phyloP scores from a whole-genome alignment of 2,797 vertebrate species.

The Manis crassicaudata region DNA sequence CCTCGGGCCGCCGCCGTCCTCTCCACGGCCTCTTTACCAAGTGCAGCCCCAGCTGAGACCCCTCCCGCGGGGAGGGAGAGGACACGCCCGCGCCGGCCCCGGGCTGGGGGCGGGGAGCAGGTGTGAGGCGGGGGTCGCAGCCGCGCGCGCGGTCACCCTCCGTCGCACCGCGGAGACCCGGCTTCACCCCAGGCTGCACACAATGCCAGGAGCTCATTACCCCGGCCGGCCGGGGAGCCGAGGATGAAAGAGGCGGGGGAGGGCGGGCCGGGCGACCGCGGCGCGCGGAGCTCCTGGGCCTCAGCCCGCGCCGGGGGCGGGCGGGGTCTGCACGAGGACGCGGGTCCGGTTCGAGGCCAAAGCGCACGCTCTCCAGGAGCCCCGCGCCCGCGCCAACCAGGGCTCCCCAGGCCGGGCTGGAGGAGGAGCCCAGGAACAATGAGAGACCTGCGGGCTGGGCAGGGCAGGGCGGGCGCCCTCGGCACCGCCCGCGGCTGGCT shows the following conservation, averaged over 20 bases:
- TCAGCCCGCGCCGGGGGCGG: neutral
- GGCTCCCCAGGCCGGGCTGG: neutral
- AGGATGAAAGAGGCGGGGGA: neutral
- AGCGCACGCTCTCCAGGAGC: neutral
- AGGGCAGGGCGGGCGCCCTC: neutral
- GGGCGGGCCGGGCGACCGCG: neutral
- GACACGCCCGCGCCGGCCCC: slow-evolving; percentile 82
- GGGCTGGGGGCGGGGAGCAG: slow-evolving; percentile 74
- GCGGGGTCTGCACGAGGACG: neutral
- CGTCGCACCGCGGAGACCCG: slow-evolving; percentile 55
- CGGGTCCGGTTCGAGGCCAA: fast-evolving
- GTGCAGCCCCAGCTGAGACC: slow-evolving; percentile 93
- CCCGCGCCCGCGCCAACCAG: neutral
- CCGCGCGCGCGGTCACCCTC: slow-evolving; percentile 72
- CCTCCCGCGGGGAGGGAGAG: slow-evolving; percentile 80
- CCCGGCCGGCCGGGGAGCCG: neutral
- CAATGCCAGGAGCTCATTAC: slow-evolving; percentile 64
- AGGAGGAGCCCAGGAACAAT: neutral
- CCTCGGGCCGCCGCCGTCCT: slow-evolving; percentile 69
- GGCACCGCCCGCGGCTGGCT: neutral
- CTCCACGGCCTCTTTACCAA: slow-evolving; percentile 85
- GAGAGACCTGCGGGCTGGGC: neutral
- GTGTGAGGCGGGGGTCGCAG: slow-evolving; percentile 71
- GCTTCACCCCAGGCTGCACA: slow-evolving; percentile 40
- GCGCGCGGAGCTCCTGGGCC: neutral